phyloP scores from a whole-genome alignment of 2,113 vertebrate species.

The Nesospiza acunhae region DNA sequence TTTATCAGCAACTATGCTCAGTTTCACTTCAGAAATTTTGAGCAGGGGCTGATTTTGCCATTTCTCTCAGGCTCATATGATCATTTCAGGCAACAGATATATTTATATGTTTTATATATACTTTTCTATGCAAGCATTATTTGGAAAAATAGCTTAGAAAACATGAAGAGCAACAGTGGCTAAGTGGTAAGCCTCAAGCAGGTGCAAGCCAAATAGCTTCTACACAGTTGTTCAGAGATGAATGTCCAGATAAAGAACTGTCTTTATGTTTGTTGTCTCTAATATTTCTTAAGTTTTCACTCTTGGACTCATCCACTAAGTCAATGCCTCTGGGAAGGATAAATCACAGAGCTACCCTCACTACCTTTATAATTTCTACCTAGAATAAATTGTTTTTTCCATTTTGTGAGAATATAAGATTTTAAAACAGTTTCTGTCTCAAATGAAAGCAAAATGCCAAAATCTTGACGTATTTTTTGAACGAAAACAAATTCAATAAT shows the following conservation, averaged over 20 bases:
- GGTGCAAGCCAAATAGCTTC: neutral
- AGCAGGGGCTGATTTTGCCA: neutral
- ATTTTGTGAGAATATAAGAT: neutral
- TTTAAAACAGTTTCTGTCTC: neutral
- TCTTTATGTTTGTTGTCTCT: neutral
- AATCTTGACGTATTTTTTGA: neutral
- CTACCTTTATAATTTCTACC: neutral
- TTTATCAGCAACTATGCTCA: neutral
- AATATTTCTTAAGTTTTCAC: neutral
- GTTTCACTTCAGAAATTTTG: neutral
- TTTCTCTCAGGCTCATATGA: neutral
- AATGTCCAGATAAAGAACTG: neutral
- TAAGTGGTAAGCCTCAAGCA: neutral
- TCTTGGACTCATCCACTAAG: neutral
- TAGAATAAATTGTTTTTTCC: neutral
- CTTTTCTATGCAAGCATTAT: neutral
- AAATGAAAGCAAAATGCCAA: slow-evolving; percentile 2
- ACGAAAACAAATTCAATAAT: neutral
- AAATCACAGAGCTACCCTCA: neutral
- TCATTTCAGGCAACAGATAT: neutral
- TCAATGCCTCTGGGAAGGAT: slow-evolving; percentile 12
- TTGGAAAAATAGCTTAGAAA: neutral
- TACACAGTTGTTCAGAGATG: neutral
- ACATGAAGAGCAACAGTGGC: neutral
- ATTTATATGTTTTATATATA: neutral